Conservation (phyloP, 2,113 vertebrate genomes). For the Sapayoa aenigma region DNA sequence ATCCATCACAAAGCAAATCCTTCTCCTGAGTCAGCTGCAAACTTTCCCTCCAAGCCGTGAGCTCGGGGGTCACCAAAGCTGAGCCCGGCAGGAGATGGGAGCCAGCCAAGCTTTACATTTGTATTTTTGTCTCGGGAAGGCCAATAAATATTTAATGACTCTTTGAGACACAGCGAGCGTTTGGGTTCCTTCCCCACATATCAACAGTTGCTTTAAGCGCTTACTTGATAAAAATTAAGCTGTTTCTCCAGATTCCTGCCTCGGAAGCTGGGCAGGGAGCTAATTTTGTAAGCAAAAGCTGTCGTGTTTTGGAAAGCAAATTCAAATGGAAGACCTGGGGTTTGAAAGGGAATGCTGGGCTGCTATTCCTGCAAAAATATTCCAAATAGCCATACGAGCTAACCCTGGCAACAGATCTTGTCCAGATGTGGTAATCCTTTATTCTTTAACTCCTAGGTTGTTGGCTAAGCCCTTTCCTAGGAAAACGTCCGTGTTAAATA, state of each 20-base stretch:
- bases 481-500: not conserved
- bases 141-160: conserved; percentile 15
- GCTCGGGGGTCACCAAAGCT: not conserved
- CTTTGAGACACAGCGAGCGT: fast-evolving
- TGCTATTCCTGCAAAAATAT: not conserved
- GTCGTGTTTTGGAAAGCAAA: not conserved
- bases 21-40: not conserved
- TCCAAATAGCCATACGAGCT: not conserved
- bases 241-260: not conserved
- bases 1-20: not conserved
- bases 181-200: not conserved
- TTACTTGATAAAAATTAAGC: conserved; percentile 12
- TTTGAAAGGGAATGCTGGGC: not conserved
- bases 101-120: not conserved
- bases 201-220: not conserved
- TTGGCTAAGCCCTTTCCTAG: not conserved
- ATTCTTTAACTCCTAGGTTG: not conserved
- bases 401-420: conserved; percentile 9
- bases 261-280: not conserved
- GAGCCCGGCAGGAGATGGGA: not conserved
- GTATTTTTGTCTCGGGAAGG: not conserved
- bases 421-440: conserved; percentile 10
- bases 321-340: not conserved
- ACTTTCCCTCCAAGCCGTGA: not conserved
- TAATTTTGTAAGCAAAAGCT: not conserved